Base-by-base conservation (phyloP, 2,888 invertebrate species). In the Sinotaia quadrata region DNA sequence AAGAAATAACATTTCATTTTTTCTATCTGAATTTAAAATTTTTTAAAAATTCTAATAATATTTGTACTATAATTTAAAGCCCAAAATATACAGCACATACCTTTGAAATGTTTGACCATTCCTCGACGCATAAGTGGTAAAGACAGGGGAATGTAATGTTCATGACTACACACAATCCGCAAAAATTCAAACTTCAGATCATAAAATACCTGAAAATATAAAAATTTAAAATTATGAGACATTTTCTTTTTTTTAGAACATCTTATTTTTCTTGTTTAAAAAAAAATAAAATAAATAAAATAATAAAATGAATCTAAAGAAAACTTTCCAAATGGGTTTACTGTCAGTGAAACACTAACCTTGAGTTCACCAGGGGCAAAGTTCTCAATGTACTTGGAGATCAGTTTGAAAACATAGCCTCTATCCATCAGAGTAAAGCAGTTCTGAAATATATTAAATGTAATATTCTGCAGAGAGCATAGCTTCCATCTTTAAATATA, bases 361-460 rank as follows among this genome's bases (percentile, higher is more conserved):
- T 85, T 87, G 2, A 91, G 88, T 89, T 96, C 96, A 34, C 94
- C 94, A 0, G 93, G 91, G 74, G 88, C 93, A 88, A 96, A 96
- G 84, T 94, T 94, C 71, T 94, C 94, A 89, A 97, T 90, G 87
- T 96, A 96, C 76, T 92, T 92, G 83, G 95, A 94, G 79, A 98
- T 93, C 82, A 96, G 90, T 76, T 93, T 92, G 86, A 98, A 97
- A 31, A 97, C 94, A 87, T 95, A 95, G 24, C 97, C 97, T 75
- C 98, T 92, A 88, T 98, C 97, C 93, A 97, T 95, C 82, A 96
- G 92, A 4, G 94, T 95, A 73, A 98, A 90, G 81, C 96, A 95
- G 84, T 92, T 92, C 92, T 96, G 91, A 83, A 91, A 89, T 79
- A 68, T 56, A 54, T 29, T 21, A 18, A 24, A 24, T 5, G 1